These are phyloP conservation scores for Eristalis arbustorum DNA, from an alignment of 2,888 invertebrate species.

Conservation along the genomic window DNA sequence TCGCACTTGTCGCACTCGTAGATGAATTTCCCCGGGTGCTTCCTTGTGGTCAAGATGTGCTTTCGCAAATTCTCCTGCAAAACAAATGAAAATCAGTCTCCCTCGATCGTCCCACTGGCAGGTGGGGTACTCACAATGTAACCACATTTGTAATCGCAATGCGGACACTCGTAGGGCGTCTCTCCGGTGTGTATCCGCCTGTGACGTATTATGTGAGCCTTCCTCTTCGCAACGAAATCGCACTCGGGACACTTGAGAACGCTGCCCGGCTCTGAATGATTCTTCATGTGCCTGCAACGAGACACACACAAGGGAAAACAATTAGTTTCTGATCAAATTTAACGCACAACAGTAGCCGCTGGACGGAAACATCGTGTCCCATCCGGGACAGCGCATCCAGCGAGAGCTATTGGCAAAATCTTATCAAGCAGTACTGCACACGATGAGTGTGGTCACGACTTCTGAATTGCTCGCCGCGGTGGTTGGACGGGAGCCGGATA, in stretches of 20 bases:
- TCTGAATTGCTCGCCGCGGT: slow-evolving; percentile 7
- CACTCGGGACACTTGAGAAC: slow-evolving; percentile 85
- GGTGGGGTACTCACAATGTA: slow-evolving; percentile 83
- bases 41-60: slow-evolving; percentile 89
- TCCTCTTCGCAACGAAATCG: slow-evolving; percentile 84
- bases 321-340: not conserved
- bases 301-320: slow-evolving; percentile 20
- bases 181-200: slow-evolving; percentile 88
- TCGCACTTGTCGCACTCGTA: slow-evolving; percentile 89
- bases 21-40: slow-evolving; percentile 88
- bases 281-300: slow-evolving; percentile 75
- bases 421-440: slow-evolving; percentile 59
- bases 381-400: not conserved
- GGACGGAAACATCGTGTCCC: not conserved
- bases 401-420: slow-evolving; percentile 11
- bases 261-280: slow-evolving; percentile 80
- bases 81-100: slow-evolving; percentile 19
- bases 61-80: slow-evolving; percentile 92
- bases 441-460: slow-evolving; percentile 68
- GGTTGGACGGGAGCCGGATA: not conserved
- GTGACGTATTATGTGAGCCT: slow-evolving; percentile 89
- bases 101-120: not conserved
- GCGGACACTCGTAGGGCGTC: slow-evolving; percentile 92
- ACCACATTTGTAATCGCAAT: slow-evolving; percentile 89
- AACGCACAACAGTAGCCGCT: slow-evolving; percentile 20